Evolutionary conservation across 1,140 invertebrate genomes (phyloP), one percentile per base, ranked within the genome.

Genomic region (Papilio aristodemus): DNA sequence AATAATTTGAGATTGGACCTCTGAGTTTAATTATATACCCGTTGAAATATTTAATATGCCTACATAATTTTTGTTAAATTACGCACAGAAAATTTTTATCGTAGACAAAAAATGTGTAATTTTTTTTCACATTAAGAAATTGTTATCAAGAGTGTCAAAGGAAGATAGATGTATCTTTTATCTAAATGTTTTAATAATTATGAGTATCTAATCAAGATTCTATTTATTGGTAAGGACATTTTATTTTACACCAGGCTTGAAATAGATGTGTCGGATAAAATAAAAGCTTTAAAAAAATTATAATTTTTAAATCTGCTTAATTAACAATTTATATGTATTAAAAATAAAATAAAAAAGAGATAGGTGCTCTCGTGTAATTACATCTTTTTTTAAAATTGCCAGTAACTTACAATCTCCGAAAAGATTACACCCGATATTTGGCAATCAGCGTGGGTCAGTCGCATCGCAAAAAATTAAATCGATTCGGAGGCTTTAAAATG

Each of bases 401-500:
- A 50, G 46, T 50, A 17, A 50, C 46, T 50, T 50, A 50, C 22
- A n/a, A n/a, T 22, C 46, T 50, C 46, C 10, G 46, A 50, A 50
- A 50, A 50, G 19, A 50, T 50, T 50, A 50, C 46, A 50, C 14
- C 8, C 17, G 46, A 46, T 46, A 46, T 50, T 50, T 50, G 46
- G 19, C 46, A 4, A 50, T 50, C 46, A 19, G 19, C 46, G 17
- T 50, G 46, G 46, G 46, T 50, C 46, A 50, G 17, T 50, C 46
- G 11, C 58, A 60, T 37, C 17, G 58, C 36, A 36, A 60, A 60
- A n/a, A 60, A 19, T 60, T 60, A 60, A 60, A 60, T 60, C 58
- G 58, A 60, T 37, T 60, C 58, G 9, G 58, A 17, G 58, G 27
- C 27, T 60, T 60, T 60, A 60, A 57, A 69, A 67, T 64, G 67